Evolutionary conservation across 1,140 invertebrate species (phyloP), one percentile per base, ranked within the genome.

Genomic region (Drosophila jambulina): DNA sequence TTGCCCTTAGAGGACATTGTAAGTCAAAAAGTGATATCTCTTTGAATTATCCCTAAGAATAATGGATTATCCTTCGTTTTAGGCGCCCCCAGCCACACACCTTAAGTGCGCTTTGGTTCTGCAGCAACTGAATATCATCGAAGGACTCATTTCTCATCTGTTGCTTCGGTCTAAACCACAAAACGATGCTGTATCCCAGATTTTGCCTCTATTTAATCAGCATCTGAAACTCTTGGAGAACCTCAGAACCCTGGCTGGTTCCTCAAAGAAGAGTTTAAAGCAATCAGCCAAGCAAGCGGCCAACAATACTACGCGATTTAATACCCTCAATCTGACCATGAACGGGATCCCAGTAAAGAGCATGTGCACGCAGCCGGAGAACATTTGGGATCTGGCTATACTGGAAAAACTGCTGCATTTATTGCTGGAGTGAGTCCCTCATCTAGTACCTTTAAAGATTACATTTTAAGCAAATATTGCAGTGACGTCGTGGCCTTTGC

Each of bases 331-430:
- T 79, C 42, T 88, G 4, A 90, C 78, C 1, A 23, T 88, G n/a
- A 92, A 80, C 54, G 82, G 86, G 0, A 38, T 68, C 0, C 71
- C 69, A 10, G 68, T 91, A 1, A 91, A 91, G 49, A 60, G 58
- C 40, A 91, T 92, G 40, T 83, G 80, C 19, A 74, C 62, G 2
- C 54, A 85, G 43, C 54, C 81, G 9, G 80, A 91, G 29, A 92
- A 92, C 60, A 92, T 93, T 65, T 93, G 91, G 91, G 88, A 93
- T 59, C 36, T 93, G n/a, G 43, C 48, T 9, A 78, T 91, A 25
- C 25, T 92, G 13, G 85, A 92, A 25, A 78, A 64, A 48, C 40
- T 92, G 7, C 61, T 93, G 0, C 82, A 84, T 61, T 13, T 92
- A 23, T 46, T 93, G 8, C 81, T 85, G 13, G 88, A 92, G 91